Percentiles rank a stretch among this genome's conserved stretches.
phyloP scores from a whole-genome alignment of 1,140 invertebrate genomes.

The Temnothorax longispinosus region DNA sequence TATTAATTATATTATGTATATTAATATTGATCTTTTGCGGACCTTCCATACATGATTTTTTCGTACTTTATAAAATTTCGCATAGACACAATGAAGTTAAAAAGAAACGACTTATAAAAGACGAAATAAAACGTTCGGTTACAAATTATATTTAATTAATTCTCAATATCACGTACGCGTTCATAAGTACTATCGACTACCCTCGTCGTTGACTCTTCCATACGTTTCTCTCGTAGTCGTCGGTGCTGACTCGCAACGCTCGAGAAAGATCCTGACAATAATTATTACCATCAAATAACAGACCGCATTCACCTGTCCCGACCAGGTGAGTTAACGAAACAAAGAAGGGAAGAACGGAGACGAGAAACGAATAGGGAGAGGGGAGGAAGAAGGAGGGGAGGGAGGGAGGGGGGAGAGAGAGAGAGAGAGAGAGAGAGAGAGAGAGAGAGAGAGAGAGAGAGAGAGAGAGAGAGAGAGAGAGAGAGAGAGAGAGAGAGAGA shows the following conservation, averaged over 20 bases:
- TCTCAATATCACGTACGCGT: not conserved
- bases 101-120: not conserved
- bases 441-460: too few species aligned
- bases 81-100: not conserved
- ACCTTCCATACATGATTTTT: not conserved
- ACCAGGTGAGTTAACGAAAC: slow-evolving; percentile 59
- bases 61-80: not conserved
- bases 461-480: not conserved
- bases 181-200: slow-evolving; percentile 18
- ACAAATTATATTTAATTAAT: slow-evolving; percentile 39
- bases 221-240: not conserved
- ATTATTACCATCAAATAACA: slow-evolving; percentile 65
- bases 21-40: not conserved
- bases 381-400: slow-evolving; percentile 38
- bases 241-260: not conserved
- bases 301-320: slow-evolving; percentile 58
- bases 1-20: slow-evolving; percentile 2
- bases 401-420: not conserved
- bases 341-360: slow-evolving; percentile 31
- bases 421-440: too few species aligned
- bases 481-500: too few species aligned
- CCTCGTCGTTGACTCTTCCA: not conserved
- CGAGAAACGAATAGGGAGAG: slow-evolving; percentile 36
- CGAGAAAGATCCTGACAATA: slow-evolving; percentile 42
- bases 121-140: not conserved